Percentiles rank a stretch among this genome's conserved stretches.
Conservation (phyloP, 2,797 vertebrate genomes). For the Sebastes taczanowskii region DNA sequence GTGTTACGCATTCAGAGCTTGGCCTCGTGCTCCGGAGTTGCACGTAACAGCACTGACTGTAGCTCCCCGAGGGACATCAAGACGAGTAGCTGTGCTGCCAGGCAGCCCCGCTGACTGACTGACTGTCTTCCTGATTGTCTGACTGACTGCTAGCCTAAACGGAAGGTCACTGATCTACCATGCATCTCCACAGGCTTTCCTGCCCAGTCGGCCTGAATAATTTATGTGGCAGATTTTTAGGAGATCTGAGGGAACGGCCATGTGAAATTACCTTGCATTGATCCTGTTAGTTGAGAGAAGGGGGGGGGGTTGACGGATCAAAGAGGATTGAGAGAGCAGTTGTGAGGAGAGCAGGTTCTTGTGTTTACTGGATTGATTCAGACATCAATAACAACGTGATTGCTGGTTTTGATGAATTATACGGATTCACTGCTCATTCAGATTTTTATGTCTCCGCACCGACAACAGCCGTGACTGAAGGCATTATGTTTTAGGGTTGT, state of each 20-base stretch:
- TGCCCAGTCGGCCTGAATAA: constrained; percentile 69
- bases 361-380: constrained; percentile 51
- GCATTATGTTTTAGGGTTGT: too few relatives aligned
- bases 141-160: constrained; percentile 56
- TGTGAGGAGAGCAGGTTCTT: constrained; percentile 13
- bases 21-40: constrained; percentile 1
- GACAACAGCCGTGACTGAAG: too few relatives aligned
- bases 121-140: constrained; percentile 39
- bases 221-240: constrained; percentile 74
- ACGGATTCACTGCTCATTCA: background rate
- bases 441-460: background rate
- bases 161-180: constrained; percentile 70
- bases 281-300: constrained; percentile 67
- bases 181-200: constrained; percentile 58
- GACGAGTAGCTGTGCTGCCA: constrained; percentile 26
- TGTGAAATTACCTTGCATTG: constrained; percentile 76
- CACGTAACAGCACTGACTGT: constrained; percentile 28
- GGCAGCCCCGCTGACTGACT: constrained; percentile 16
- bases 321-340: constrained; percentile 28
- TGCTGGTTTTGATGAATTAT: constrained; percentile 30
- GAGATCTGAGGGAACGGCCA: constrained; percentile 67
- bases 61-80: constrained; percentile 31
- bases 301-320: constrained; percentile 17
- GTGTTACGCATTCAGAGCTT: constrained; percentile 27
- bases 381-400: constrained; percentile 51